A percentile compares a stretch with the other conserved stretches of the same genome.
Conservation (phyloP, 2,888 invertebrate genomes). For the Mesochorus sp. region DNA sequence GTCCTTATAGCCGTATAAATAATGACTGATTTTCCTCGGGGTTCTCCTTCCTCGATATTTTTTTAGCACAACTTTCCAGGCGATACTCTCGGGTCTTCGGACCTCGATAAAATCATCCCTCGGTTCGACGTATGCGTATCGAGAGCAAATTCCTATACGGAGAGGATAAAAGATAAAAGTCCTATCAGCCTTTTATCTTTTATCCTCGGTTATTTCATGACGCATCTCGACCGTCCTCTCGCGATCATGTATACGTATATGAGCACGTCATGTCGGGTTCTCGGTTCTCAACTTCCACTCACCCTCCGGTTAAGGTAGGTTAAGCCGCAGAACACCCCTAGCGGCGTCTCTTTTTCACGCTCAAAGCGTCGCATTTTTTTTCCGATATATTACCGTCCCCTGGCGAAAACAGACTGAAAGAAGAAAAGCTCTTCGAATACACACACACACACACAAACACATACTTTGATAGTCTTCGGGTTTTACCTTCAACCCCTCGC, state of each 20-base stretch:
- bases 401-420: background rate
- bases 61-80: no score
- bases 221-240: background rate
- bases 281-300: background rate
- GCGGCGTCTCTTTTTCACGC: background rate
- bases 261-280: slow-evolving; percentile 13
- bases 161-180: no score
- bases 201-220: background rate
- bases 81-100: no score
- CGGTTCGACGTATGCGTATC: slow-evolving; percentile 48
- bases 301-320: slow-evolving; percentile 64
- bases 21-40: no score
- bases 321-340: slow-evolving; percentile 46
- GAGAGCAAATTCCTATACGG: no score
- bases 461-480: slow-evolving; percentile 2
- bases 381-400: slow-evolving; percentile 6
- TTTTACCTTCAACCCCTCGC: slow-evolving; percentile 20
- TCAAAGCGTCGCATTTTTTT: slow-evolving; percentile 34
- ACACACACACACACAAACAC: background rate
- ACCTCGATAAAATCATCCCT: no score
- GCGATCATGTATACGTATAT: slow-evolving; percentile 15
- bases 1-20: no score
- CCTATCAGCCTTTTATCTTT: slow-evolving; percentile 8
- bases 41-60: no score
- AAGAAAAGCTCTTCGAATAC: background rate